phyloP scores from a whole-genome alignment of 2,888 invertebrate genomes.

The Drymonia ruficornis region DNA sequence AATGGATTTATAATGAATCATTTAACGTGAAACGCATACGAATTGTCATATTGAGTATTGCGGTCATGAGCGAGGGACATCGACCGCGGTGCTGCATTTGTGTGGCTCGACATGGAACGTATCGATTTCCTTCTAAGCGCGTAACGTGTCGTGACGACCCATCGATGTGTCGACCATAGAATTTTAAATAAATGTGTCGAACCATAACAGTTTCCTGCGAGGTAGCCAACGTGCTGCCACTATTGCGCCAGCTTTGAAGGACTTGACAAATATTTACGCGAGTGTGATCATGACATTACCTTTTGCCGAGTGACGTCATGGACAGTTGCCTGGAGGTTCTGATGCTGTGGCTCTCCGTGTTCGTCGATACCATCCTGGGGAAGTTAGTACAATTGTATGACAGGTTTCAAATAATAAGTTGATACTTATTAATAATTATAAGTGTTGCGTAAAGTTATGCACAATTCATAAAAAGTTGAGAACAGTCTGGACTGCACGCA shows the following conservation, averaged over 20 bases:
- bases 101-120: constrained; percentile 15
- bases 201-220: neutral
- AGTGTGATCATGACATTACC: neutral
- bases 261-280: neutral
- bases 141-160: too few relatives aligned
- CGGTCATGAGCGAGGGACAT: constrained; percentile 40
- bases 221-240: neutral
- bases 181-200: too few relatives aligned
- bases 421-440: too few relatives aligned
- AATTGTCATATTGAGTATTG: constrained; percentile 34
- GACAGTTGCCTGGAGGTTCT: constrained; percentile 50
- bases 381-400: constrained; percentile 49
- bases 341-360: constrained; percentile 53
- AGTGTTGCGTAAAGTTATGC: too few relatives aligned
- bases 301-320: constrained; percentile 29
- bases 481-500: too few relatives aligned
- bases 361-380: constrained; percentile 47
- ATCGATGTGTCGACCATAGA: too few relatives aligned
- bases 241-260: neutral
- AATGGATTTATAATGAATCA: constrained; percentile 32
- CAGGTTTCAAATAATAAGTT: neutral
- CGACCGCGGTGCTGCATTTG: constrained; percentile 5
- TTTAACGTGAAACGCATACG: constrained; percentile 26
- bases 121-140: constrained; percentile 6
- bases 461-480: too few relatives aligned